Conservation (phyloP, 2,888 invertebrate species). For the Diogma glabrata region DNA sequence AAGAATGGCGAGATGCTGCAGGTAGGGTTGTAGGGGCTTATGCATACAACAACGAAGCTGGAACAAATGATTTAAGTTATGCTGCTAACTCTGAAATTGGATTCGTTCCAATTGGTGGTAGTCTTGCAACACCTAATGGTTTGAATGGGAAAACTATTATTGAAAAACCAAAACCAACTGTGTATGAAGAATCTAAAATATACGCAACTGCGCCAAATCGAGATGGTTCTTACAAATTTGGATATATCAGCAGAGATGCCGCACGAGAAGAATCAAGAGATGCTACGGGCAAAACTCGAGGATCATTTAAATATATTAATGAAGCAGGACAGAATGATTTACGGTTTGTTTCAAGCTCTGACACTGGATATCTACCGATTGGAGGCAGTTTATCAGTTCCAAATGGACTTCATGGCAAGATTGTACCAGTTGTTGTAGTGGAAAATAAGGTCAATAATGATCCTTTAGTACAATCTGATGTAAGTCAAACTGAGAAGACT, state of each 20-base stretch:
- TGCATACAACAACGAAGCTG: constrained; percentile 52
- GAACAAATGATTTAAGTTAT: constrained; percentile 53
- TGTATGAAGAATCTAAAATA: neutral
- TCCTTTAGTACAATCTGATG: no score
- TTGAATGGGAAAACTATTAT: constrained; percentile 9
- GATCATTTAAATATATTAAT: constrained; percentile 48
- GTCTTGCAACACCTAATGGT: constrained; percentile 22
- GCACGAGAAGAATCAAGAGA: constrained; percentile 20
- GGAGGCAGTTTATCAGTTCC: constrained; percentile 23
- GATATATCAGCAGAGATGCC: neutral
- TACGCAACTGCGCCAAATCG: neutral
- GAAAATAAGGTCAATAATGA: no score
- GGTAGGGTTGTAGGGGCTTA: constrained; percentile 38
- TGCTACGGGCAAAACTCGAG: neutral
- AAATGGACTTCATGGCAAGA: constrained; percentile 17
- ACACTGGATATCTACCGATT: constrained; percentile 44
- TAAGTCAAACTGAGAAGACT: no score
- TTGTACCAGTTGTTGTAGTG: neutral
- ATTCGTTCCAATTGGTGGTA: constrained; percentile 33
- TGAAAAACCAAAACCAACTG: neutral
- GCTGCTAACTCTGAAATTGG: constrained; percentile 55
- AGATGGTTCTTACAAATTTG: neutral
- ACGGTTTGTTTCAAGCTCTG: constrained; percentile 52
- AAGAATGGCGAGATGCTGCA: constrained; percentile 20
- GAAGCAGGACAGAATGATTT: constrained; percentile 56